Conservation (phyloP, 2,888 invertebrate species). For the Apomyelois bistriatella region DNA sequence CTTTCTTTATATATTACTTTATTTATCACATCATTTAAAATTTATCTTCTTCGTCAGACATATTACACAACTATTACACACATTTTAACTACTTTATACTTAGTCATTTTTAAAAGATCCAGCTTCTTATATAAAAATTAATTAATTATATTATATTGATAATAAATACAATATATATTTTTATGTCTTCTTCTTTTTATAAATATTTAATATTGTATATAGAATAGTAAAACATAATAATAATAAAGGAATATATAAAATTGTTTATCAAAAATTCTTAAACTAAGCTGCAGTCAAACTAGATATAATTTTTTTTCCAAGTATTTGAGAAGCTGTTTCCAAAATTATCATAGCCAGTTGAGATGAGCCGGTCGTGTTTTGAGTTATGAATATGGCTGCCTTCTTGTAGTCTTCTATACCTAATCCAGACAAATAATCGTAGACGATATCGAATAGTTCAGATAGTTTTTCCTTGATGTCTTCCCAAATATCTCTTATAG, state of each 20-base stretch:
- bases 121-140: not conserved
- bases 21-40: too few relatives aligned
- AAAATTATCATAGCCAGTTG: conserved; percentile 54
- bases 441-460: conserved; percentile 62
- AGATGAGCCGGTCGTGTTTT: conserved; percentile 31
- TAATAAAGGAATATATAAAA: too few relatives aligned
- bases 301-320: conserved; percentile 61
- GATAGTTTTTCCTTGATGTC: conserved; percentile 51
- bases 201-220: too few relatives aligned
- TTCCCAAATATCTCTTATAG: conserved; percentile 64
- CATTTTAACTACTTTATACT: too few relatives aligned
- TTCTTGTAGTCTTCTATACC: conserved; percentile 57
- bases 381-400: conserved; percentile 46
- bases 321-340: conserved; percentile 45
- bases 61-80: too few relatives aligned
- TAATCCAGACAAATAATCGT: conserved; percentile 62
- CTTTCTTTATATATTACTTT: too few relatives aligned
- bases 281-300: conserved; percentile 38
- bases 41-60: too few relatives aligned
- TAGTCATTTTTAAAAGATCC: too few relatives aligned
- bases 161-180: too few relatives aligned
- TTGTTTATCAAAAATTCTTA: not conserved
- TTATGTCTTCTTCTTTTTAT: too few relatives aligned
- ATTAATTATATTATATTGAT: too few relatives aligned
- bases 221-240: too few relatives aligned